Evolutionary conservation across 2,888 invertebrate genomes (phyloP).

Genomic region (Hemicrepidius hirtus): DNA sequence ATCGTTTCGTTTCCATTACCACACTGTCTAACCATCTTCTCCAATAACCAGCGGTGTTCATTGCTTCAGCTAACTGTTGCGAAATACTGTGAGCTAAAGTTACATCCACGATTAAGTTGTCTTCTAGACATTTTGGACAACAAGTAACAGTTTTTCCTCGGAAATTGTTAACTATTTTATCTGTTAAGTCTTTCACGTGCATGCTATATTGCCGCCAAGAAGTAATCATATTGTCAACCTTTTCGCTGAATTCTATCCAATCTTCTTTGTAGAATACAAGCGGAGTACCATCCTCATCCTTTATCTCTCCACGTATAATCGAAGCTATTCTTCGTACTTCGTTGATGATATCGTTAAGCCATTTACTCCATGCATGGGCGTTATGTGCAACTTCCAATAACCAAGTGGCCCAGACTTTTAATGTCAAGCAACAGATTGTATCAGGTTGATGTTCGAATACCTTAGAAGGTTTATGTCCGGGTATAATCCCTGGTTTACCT

Average conservation of each 20-base stretch:
- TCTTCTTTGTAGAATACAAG: conserved; percentile 55
- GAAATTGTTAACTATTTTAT: conserved; percentile 65
- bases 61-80: conserved; percentile 66
- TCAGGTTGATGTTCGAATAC: conserved; percentile 65
- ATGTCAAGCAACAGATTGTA: conserved; percentile 66
- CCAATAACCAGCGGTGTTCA: conserved; percentile 67
- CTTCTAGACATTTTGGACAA: conserved; percentile 67
- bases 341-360: conserved; percentile 65
- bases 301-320: conserved; percentile 58
- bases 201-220: conserved; percentile 67
- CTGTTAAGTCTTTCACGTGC: conserved; percentile 67
- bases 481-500: conserved; percentile 29
- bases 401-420: conserved; percentile 69
- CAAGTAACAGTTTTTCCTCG: conserved; percentile 65
- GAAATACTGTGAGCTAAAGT: conserved; percentile 66
- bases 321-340: conserved; percentile 64
- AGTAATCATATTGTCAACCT: conserved; percentile 64
- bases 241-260: conserved; percentile 64
- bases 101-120: conserved; percentile 66
- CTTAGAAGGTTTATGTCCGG: conserved; percentile 62
- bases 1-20: conserved; percentile 61
- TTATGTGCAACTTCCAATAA: conserved; percentile 67
- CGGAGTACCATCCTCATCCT: conserved; percentile 55
- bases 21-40: conserved; percentile 65
- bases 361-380: conserved; percentile 68